phyloP scores from a whole-genome alignment of 2,113 vertebrate genomes.

The Rhinichthys klamathensis region DNA sequence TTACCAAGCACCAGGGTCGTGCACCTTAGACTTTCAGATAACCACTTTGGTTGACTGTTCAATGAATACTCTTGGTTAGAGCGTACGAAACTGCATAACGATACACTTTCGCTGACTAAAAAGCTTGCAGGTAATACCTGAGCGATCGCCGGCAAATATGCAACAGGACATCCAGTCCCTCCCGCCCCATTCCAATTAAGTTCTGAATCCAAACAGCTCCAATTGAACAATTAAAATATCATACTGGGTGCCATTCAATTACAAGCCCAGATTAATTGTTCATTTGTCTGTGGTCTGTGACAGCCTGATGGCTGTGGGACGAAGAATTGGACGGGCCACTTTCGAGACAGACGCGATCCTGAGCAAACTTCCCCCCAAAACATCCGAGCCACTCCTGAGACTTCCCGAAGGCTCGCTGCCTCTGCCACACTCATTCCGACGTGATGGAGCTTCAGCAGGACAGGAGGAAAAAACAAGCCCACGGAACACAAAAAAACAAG shows the following conservation, averaged over 20 bases:
- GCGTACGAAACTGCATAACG: not conserved
- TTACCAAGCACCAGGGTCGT: not conserved
- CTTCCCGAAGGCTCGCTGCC: constrained; percentile 32
- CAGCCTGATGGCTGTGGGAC: constrained; percentile 59
- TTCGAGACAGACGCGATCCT: constrained; percentile 60
- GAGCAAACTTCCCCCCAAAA: constrained; percentile 56
- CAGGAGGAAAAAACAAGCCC: constrained; percentile 59
- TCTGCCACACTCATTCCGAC: constrained; percentile 45
- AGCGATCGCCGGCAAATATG: constrained; percentile 37
- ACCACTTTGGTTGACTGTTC: not conserved
- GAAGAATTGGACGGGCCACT: constrained; percentile 56
- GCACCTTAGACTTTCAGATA: not conserved
- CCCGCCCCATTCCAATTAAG: constrained; percentile 46
- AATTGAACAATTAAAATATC: constrained; percentile 62
- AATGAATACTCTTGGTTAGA: no score
- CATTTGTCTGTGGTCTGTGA: constrained; percentile 65
- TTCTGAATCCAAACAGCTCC: constrained; percentile 52
- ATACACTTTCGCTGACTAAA: constrained; percentile 1
- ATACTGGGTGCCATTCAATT: constrained; percentile 62
- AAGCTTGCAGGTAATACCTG: constrained; percentile 28
- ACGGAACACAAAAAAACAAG: constrained; percentile 66
- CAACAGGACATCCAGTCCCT: constrained; percentile 40
- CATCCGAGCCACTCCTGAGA: constrained; percentile 54
- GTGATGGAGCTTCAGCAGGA: constrained; percentile 40
- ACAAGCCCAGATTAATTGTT: constrained; percentile 65